Evolutionary conservation across 2,113 vertebrate genomes (phyloP).

Genomic region (Monopterus albus): DNA sequence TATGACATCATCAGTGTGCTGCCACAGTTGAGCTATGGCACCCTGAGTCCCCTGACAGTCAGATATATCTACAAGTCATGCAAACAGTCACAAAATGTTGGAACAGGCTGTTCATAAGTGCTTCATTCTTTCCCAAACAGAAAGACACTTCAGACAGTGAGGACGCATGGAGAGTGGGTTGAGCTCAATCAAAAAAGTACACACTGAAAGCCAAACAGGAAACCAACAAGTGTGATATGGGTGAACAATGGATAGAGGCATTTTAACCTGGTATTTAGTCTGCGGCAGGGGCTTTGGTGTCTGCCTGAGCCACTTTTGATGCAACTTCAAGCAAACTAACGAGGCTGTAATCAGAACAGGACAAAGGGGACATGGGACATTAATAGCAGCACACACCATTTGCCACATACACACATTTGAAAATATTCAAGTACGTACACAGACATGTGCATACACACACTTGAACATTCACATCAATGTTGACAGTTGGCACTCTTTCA

Average conservation of each 20-base stretch:
- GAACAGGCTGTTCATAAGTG: slow-evolving; percentile 15
- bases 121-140: slow-evolving; percentile 52
- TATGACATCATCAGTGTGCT: slow-evolving; percentile 83
- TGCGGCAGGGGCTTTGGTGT: slow-evolving; percentile 62
- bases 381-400: slow-evolving; percentile 60
- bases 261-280: slow-evolving; percentile 68
- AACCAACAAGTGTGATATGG: slow-evolving; percentile 57
- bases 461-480: slow-evolving; percentile 36
- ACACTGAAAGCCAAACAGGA: slow-evolving; percentile 65
- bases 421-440: slow-evolving; percentile 37
- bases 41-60: slow-evolving; percentile 23
- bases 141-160: slow-evolving; percentile 28
- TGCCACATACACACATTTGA: slow-evolving; percentile 44
- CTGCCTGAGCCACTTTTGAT: slow-evolving; percentile 45
- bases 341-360: slow-evolving; percentile 67
- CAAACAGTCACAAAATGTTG: slow-evolving; percentile 63
- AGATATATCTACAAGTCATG: slow-evolving; percentile 51
- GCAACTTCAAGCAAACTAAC: slow-evolving; percentile 77
- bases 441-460: slow-evolving; percentile 22
- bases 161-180: slow-evolving; percentile 30
- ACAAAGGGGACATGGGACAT: slow-evolving; percentile 54
- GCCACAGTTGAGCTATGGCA: slow-evolving; percentile 71
- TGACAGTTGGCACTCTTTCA: slow-evolving; percentile 38
- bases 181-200: slow-evolving; percentile 58
- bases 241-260: slow-evolving; percentile 60